These are phyloP conservation scores for Ceyx margarethae DNA, from an alignment of 2,113 vertebrate species.

Conservation along the genomic window DNA sequence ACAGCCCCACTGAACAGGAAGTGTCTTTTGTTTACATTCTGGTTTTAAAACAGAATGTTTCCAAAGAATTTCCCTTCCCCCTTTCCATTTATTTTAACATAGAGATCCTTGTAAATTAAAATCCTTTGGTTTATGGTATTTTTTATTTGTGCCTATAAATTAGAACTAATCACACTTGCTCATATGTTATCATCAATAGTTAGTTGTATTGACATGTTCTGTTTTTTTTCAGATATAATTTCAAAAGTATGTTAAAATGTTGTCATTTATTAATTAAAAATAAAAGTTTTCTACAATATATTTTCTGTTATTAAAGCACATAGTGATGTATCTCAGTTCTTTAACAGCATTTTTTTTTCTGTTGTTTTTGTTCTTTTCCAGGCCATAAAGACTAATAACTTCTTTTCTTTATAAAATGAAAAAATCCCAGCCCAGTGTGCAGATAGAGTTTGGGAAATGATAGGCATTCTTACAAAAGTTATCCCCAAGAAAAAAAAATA, in stretches of 20 bases:
- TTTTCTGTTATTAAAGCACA: not conserved
- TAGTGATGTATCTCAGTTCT: not conserved
- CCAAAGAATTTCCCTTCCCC: not conserved
- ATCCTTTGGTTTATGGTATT: not conserved
- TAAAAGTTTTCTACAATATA: not conserved
- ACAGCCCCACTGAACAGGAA: not conserved
- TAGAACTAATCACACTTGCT: not conserved
- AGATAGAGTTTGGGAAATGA: not conserved
- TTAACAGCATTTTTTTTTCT: not conserved
- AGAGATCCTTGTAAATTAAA: not conserved
- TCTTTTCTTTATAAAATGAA: not conserved
- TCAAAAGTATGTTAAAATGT: not conserved
- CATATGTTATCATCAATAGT: not conserved
- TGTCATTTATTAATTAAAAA: not conserved
- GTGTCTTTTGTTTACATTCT: not conserved
- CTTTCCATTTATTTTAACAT: not conserved
- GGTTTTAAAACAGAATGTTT: not conserved
- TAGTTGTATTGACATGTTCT: not conserved
- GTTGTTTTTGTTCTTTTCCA: not conserved
- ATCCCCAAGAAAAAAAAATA: rapidly evolving
- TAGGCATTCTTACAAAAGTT: not conserved
- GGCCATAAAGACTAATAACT: not conserved
- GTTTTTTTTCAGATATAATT: not conserved
- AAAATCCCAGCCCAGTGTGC: not conserved
- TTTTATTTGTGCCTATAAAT: not conserved